Conservation (phyloP, 2,113 vertebrate genomes). For the Pangasianodon gigas region DNA sequence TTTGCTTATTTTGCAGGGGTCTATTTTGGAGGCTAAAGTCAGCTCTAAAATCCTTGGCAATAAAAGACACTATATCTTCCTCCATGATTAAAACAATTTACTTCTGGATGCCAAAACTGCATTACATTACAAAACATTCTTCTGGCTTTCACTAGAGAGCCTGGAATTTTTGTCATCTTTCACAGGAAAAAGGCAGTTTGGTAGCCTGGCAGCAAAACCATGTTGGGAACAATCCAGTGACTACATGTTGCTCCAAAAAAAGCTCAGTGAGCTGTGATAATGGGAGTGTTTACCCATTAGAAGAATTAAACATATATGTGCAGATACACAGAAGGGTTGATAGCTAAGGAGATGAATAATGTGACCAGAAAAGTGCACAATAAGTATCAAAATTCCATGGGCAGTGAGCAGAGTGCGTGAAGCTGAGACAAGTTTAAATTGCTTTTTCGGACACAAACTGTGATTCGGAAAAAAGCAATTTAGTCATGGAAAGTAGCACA, state of each 20-base stretch:
- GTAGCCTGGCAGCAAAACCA: background rate
- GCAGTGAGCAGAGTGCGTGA: background rate
- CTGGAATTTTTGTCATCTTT: background rate
- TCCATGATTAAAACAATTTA: background rate
- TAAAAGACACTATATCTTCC: background rate
- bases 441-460: background rate
- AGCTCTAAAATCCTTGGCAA: background rate
- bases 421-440: background rate
- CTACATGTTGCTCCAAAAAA: background rate
- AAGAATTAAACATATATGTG: too few relatives aligned
- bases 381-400: background rate
- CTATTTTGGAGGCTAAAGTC: background rate
- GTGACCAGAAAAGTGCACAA: background rate
- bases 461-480: background rate
- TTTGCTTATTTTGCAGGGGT: background rate
- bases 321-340: background rate
- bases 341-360: background rate
- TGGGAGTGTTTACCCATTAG: background rate
- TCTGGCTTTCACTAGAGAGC: background rate
- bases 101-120: background rate
- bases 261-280: background rate
- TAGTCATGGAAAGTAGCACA: background rate
- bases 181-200: background rate
- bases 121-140: background rate
- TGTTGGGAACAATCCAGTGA: background rate